Evolutionary conservation across 2,888 invertebrate species (phyloP).

Genomic region (Ophion obscuratus): DNA sequence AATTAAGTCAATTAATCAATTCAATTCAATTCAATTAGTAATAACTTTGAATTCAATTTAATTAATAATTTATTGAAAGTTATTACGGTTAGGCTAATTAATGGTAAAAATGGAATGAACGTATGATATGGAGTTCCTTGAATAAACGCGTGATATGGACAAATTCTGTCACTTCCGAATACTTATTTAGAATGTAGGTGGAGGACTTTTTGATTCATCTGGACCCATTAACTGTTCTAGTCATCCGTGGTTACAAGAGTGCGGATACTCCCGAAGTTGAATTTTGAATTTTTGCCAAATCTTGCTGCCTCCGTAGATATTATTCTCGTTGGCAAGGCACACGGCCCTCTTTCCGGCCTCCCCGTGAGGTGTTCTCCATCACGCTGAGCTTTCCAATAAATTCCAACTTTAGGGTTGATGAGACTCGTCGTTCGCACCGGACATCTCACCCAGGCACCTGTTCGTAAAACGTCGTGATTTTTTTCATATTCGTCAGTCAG

Average conservation of each 20-base stretch:
- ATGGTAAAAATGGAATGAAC: too few species aligned
- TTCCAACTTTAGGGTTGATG: constrained; percentile 34
- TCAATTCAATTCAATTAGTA: too few species aligned
- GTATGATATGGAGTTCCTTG: too few species aligned
- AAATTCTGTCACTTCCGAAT: neutral
- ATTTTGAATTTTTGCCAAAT: constrained; percentile 64
- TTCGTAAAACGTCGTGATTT: constrained; percentile 54
- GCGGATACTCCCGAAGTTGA: constrained; percentile 39
- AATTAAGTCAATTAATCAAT: too few species aligned
- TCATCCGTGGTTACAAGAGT: constrained; percentile 10
- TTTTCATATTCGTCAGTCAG: constrained; percentile 47
- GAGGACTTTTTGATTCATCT: neutral
- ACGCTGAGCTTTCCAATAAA: constrained; percentile 43
- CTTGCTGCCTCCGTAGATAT: constrained; percentile 9
- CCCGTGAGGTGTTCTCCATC: constrained; percentile 40
- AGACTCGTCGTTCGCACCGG: constrained; percentile 3
- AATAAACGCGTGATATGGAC: too few species aligned
- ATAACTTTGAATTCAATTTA: too few species aligned
- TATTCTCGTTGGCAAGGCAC: constrained; percentile 44
- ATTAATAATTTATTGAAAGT: too few species aligned
- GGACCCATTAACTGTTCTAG: constrained; percentile 11
- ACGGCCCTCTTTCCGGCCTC: constrained; percentile 59
- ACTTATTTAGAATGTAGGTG: neutral
- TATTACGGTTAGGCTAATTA: too few species aligned
- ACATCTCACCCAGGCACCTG: constrained; percentile 49